A percentile compares a stretch with the other conserved stretches of the same genome.
Conservation (phyloP, 2,797 vertebrate species). For the Pseudochaenichthys georgianus region DNA sequence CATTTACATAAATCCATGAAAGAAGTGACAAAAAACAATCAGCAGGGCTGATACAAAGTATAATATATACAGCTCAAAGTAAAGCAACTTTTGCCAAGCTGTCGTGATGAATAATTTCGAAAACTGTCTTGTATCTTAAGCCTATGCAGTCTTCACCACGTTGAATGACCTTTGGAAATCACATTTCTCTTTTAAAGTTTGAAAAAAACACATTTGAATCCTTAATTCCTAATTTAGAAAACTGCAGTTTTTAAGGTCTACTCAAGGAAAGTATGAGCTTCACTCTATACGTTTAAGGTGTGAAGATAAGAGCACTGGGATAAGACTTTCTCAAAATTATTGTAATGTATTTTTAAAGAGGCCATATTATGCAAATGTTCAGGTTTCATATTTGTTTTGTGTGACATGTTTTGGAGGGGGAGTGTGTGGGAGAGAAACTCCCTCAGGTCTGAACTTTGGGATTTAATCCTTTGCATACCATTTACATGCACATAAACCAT, state of each 20-base stretch:
- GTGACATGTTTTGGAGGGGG: no score
- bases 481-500: no score
- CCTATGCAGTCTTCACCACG: slow-evolving; percentile 29
- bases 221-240: neutral
- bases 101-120: slow-evolving; percentile 62
- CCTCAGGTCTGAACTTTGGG: no score
- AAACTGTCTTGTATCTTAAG: slow-evolving; percentile 32
- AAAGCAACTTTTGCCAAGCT: slow-evolving; percentile 60
- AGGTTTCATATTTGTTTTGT: no score
- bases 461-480: no score
- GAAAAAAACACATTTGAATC: slow-evolving; percentile 3
- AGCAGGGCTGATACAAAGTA: slow-evolving; percentile 48
- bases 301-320: neutral
- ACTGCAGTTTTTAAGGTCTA: neutral
- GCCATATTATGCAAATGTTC: no score
- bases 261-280: no score
- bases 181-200: neutral
- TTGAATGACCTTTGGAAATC: slow-evolving; percentile 42
- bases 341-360: neutral
- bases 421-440: no score
- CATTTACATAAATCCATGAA: slow-evolving; percentile 61
- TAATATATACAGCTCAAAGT: slow-evolving; percentile 59
- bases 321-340: neutral
- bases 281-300: no score
- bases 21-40: slow-evolving; percentile 56